Conservation (phyloP, 1,140 invertebrate species). For the Zeugodacus cucurbitae region DNA sequence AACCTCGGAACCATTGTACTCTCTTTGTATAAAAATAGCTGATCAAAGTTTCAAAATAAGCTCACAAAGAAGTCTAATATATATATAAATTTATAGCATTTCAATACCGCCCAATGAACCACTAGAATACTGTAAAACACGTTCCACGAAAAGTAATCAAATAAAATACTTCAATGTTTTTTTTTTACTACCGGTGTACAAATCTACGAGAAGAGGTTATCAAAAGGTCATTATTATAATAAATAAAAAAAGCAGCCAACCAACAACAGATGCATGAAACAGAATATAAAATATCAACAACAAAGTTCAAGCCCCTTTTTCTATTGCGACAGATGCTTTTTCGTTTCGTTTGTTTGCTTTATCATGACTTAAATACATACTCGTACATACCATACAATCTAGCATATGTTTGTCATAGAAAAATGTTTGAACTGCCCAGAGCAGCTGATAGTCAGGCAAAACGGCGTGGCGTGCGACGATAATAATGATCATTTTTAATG, state of each 20-base stretch:
- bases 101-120: not conserved
- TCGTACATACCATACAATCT: not conserved
- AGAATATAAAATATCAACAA: not conserved
- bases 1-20: no score
- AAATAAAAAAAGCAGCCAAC: not conserved
- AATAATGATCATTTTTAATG: not conserved
- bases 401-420: not conserved
- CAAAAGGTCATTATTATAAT: conserved; percentile 8
- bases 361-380: not conserved
- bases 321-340: not conserved
- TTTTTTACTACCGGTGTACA: not conserved
- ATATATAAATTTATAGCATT: no score
- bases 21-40: no score
- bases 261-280: not conserved
- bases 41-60: no score
- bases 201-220: not conserved
- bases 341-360: not conserved
- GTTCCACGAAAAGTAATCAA: not conserved
- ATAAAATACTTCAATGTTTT: not conserved
- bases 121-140: not conserved
- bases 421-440: not conserved
- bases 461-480: not conserved
- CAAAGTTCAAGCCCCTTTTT: not conserved
- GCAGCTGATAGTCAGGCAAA: not conserved
- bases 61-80: no score